phyloP scores from a whole-genome alignment of 2,888 invertebrate genomes.

The Penaeus monodon region DNA sequence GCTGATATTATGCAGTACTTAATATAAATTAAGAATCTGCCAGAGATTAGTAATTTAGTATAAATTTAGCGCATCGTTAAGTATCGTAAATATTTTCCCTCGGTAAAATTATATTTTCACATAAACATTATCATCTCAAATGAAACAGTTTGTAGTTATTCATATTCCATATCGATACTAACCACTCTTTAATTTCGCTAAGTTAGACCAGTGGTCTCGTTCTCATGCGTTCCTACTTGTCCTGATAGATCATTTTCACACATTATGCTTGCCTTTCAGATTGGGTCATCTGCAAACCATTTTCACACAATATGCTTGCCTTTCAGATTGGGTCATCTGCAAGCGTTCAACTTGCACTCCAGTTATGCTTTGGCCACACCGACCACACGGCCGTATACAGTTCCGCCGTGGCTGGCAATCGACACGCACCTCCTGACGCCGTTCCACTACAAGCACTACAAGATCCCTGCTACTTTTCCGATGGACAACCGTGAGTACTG shows the following conservation, averaged over 20 bases:
- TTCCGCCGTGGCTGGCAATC: constrained; percentile 57
- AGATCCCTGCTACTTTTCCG: constrained; percentile 63
- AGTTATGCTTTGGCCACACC: constrained; percentile 1
- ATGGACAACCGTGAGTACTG: constrained; percentile 60
- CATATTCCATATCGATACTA: no score
- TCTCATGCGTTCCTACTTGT: no score
- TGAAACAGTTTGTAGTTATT: no score
- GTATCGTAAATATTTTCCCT: no score
- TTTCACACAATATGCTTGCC: background rate
- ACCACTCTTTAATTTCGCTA: no score
- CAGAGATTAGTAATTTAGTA: no score
- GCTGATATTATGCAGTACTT: no score
- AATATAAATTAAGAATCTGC: no score
- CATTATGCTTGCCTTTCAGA: constrained; percentile 8
- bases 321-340: constrained; percentile 16
- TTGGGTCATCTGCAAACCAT: background rate
- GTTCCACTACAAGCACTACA: constrained; percentile 56
- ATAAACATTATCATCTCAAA: no score
- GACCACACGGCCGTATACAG: constrained; percentile 7
- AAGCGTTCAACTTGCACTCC: constrained; percentile 25
- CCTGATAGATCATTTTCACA: background rate
- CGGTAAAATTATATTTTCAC: no score
- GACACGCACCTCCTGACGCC: constrained; percentile 59
- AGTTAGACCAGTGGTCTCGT: background rate
- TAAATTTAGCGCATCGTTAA: no score